These are phyloP conservation scores for Orthosia gracilis DNA, from an alignment of 2,888 invertebrate genomes.

Conservation along the genomic window DNA sequence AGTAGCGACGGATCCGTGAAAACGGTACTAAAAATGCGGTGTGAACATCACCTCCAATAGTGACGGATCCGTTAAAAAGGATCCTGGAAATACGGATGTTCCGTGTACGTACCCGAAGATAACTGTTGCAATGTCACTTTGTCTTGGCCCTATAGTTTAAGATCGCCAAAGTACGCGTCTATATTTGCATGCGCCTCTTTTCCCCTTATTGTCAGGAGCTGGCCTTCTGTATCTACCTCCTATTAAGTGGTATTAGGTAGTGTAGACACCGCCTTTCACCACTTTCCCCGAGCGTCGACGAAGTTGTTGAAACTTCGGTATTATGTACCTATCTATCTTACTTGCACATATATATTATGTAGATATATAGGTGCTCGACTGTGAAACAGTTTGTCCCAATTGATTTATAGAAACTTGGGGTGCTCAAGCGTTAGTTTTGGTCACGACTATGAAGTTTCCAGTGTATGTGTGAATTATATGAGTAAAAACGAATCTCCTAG, in stretches of 20 bases:
- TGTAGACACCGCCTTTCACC: conserved; percentile 54
- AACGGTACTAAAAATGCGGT: too few species aligned
- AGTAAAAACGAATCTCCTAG: background rate
- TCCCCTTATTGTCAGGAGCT: background rate
- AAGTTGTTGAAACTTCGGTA: conserved; percentile 63
- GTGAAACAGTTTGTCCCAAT: conserved; percentile 63
- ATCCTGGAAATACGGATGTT: too few species aligned
- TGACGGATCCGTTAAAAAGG: too few species aligned
- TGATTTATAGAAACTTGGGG: conserved; percentile 59
- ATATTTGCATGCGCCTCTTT: background rate
- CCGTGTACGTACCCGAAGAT: too few species aligned
- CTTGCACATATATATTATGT: conserved; percentile 23
- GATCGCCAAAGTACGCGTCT: too few species aligned
- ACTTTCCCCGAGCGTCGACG: conserved; percentile 58
- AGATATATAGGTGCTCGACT: conserved; percentile 43
- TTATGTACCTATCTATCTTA: conserved; percentile 46
- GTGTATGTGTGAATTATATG: conserved; percentile 20
- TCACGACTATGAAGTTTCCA: conserved; percentile 28
- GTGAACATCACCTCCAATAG: too few species aligned
- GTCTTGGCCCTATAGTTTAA: background rate
- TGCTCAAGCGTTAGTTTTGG: conserved; percentile 46
- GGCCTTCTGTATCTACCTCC: conserved; percentile 2
- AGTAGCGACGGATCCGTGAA: too few species aligned
- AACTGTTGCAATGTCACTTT: too few species aligned
- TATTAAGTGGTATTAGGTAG: conserved; percentile 1